Conservation (phyloP, 2,113 vertebrate genomes). For the Rutilus rutilus region DNA sequence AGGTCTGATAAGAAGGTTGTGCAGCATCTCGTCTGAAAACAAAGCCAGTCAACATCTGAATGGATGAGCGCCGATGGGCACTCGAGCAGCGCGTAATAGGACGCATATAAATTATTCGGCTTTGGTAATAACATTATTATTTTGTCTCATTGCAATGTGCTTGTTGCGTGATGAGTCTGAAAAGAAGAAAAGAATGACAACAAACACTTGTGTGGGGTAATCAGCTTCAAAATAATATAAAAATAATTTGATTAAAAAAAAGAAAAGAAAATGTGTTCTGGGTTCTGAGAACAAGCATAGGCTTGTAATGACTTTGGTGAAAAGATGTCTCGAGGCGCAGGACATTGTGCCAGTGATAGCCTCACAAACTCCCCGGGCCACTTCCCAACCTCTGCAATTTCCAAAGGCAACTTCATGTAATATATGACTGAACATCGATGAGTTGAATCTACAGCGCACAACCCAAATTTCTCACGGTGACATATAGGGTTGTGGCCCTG, state of each 20-base stretch:
- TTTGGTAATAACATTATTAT: neutral
- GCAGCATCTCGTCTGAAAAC: constrained; percentile 2
- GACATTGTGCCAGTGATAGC: constrained; percentile 18
- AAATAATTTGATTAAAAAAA: neutral
- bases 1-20: neutral
- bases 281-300: neutral
- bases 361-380: constrained; percentile 8
- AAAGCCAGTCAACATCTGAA: constrained; percentile 34
- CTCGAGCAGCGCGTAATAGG: neutral
- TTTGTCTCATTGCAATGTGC: constrained; percentile 21
- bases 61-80: neutral
- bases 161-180: neutral
- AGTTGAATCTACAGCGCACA: neutral
- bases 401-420: constrained; percentile 10
- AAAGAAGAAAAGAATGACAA: neutral
- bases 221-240: neutral
- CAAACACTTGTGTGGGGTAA: neutral
- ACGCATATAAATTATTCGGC: neutral
- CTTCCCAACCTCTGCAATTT: constrained; percentile 22
- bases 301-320: constrained; percentile 15
- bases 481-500: constrained; percentile 22
- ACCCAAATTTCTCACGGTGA: constrained; percentile 10
- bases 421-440: neutral
- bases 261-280: constrained; percentile 10
- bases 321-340: neutral